Evolutionary conservation across 37 sponge, comb jelly and placozoan genomes (phyloP).

Genomic region (Petrosia ficiformis): DNA sequence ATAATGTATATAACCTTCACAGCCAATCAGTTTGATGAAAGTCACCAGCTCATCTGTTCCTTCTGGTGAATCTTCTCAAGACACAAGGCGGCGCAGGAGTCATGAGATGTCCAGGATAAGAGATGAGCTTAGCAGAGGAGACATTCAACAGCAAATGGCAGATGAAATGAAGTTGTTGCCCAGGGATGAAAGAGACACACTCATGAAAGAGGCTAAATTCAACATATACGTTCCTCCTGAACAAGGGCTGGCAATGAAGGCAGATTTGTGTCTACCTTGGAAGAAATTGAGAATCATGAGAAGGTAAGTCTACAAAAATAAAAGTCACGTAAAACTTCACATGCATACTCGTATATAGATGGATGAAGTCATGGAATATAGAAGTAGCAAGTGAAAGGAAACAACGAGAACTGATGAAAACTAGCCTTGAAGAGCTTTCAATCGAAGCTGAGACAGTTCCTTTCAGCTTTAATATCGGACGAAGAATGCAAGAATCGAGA

Average conservation of each 20-base stretch:
- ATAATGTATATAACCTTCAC: too few relatives aligned
- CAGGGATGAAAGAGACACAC: background rate
- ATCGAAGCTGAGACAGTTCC: constrained; percentile 3
- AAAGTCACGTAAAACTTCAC: background rate
- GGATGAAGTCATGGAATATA: background rate
- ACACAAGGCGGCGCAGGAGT: background rate
- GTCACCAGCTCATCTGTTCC: background rate
- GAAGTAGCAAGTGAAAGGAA: background rate
- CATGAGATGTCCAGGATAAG: background rate
- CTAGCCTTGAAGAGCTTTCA: background rate
- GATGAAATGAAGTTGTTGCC: background rate
- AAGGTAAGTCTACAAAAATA: background rate
- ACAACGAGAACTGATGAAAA: background rate
- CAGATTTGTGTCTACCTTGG: constrained; percentile 13
- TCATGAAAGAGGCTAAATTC: background rate
- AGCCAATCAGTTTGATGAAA: background rate
- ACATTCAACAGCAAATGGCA: background rate
- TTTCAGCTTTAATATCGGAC: constrained; percentile 2
- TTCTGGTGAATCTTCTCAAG: background rate
- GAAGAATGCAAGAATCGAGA: constrained; percentile 2
- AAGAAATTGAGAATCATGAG: constrained; percentile 14
- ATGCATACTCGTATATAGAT: background rate
- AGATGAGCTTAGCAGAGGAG: background rate
- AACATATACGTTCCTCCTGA: background rate
- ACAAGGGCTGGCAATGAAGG: constrained; percentile 8